These are phyloP conservation scores for Geopemphigus sp. DNA, from an alignment of 1,140 invertebrate genomes.

Conservation along the genomic window DNA sequence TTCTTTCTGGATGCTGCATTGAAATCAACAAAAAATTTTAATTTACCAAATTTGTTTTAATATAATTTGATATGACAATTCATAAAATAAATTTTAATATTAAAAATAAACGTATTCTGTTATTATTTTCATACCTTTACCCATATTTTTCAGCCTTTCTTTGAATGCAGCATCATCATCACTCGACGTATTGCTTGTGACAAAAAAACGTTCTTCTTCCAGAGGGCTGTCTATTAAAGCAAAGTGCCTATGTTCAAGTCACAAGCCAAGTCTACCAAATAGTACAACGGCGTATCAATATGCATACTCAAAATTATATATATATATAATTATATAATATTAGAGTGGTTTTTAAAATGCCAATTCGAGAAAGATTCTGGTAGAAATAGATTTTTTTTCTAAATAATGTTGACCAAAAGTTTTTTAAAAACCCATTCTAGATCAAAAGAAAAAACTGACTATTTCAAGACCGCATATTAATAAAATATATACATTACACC, in stretches of 20 bases:
- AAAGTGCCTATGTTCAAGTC: neutral
- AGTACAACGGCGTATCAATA: too few relatives aligned
- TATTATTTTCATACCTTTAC: conserved; percentile 64
- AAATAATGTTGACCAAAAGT: too few relatives aligned
- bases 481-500: too few relatives aligned
- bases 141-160: conserved; percentile 83
- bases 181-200: neutral
- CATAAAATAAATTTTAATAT: neutral
- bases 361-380: too few relatives aligned
- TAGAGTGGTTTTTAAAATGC: too few relatives aligned
- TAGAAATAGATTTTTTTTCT: too few relatives aligned
- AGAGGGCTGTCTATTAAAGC: conserved; percentile 35
- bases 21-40: conserved; percentile 50
- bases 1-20: conserved; percentile 73
- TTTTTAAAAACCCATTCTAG: too few relatives aligned
- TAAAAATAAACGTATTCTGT: conserved; percentile 21
- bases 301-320: too few relatives aligned
- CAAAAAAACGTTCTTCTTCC: conserved; percentile 33
- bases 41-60: neutral
- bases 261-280: too few relatives aligned
- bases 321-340: too few relatives aligned
- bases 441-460: too few relatives aligned
- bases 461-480: too few relatives aligned
- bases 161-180: conserved; percentile 77
- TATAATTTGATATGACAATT: neutral